Percentiles rank a stretch among this genome's conserved stretches.
phyloP scores from a whole-genome alignment of 2,888 invertebrate species.

The Dryobota labecula region DNA sequence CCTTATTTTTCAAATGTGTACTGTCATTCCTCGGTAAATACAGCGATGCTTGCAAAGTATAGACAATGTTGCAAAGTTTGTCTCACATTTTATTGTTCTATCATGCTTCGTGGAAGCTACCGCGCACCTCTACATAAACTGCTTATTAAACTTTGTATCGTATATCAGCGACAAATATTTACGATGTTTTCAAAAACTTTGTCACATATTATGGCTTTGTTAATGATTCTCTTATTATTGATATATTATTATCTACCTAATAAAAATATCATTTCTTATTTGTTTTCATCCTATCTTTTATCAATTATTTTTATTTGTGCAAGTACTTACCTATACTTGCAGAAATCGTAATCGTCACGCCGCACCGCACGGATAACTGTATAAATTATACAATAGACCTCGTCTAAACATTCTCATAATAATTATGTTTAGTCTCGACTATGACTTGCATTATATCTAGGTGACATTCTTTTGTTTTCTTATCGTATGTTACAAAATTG shows the following conservation, averaged over 20 bases:
- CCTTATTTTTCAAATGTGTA: slow-evolving; percentile 67
- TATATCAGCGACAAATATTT: slow-evolving; percentile 44
- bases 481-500: slow-evolving; percentile 18
- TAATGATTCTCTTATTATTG: slow-evolving; percentile 17
- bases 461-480: slow-evolving; percentile 25
- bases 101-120: slow-evolving; percentile 60
- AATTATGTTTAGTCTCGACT: slow-evolving; percentile 8
- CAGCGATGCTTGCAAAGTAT: slow-evolving; percentile 65
- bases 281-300: not conserved
- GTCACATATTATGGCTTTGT: slow-evolving; percentile 5
- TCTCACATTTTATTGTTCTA: slow-evolving; percentile 73
- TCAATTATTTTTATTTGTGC: slow-evolving; percentile 2
- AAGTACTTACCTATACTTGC: no score
- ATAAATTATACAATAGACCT: not conserved
- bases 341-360: no score
- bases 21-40: slow-evolving; percentile 65
- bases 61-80: slow-evolving; percentile 71
- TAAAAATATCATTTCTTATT: slow-evolving; percentile 3
- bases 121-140: slow-evolving; percentile 28
- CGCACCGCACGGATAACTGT: not conserved
- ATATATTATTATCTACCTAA: not conserved
- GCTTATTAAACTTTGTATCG: slow-evolving; percentile 45
- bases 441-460: slow-evolving; percentile 48
- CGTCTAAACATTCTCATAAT: slow-evolving; percentile 10
- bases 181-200: slow-evolving; percentile 31